These are phyloP conservation scores for Ceratotherium simum DNA, from an alignment of 2,113 vertebrate genomes.

Conservation along the genomic window DNA sequence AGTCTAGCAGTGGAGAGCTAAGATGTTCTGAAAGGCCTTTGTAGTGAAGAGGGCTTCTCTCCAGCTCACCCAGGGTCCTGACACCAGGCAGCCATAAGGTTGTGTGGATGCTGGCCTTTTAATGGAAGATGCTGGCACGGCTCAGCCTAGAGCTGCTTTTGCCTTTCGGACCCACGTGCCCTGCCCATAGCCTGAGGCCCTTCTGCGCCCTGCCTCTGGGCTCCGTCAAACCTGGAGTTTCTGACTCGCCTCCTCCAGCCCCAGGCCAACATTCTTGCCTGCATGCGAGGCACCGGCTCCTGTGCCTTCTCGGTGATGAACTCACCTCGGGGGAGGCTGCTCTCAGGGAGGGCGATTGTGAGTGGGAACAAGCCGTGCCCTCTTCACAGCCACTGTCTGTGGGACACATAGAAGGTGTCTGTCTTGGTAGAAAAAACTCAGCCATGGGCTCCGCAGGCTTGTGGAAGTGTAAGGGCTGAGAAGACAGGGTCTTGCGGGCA, in stretches of 20 bases:
- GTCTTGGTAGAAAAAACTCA: neutral
- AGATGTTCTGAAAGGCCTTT: neutral
- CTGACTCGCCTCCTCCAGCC: neutral
- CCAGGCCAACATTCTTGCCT: neutral
- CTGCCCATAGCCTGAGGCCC: too few relatives aligned
- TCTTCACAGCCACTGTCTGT: neutral
- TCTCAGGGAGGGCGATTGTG: neutral
- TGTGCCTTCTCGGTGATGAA: neutral
- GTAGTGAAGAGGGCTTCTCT: too few relatives aligned
- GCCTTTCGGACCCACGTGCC: fast-evolving
- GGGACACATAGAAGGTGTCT: neutral
- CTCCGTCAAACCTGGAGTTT: too few relatives aligned
- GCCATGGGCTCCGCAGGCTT: fast-evolving
- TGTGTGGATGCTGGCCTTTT: neutral
- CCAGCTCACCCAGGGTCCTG: fast-evolving
- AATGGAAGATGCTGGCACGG: neutral
- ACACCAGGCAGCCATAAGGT: neutral
- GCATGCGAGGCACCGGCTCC: fast-evolving
- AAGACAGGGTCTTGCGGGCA: neutral
- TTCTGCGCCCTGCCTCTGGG: too few relatives aligned
- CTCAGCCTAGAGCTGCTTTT: neutral
- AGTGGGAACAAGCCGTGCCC: neutral
- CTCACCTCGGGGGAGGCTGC: neutral
- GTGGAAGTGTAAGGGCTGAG: fast-evolving
- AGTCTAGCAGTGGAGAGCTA: too few relatives aligned